Percentiles rank a stretch among this genome's conserved stretches.
Evolutionary conservation across 2,797 vertebrate genomes (phyloP).

Genomic region (Menidia menidia): DNA sequence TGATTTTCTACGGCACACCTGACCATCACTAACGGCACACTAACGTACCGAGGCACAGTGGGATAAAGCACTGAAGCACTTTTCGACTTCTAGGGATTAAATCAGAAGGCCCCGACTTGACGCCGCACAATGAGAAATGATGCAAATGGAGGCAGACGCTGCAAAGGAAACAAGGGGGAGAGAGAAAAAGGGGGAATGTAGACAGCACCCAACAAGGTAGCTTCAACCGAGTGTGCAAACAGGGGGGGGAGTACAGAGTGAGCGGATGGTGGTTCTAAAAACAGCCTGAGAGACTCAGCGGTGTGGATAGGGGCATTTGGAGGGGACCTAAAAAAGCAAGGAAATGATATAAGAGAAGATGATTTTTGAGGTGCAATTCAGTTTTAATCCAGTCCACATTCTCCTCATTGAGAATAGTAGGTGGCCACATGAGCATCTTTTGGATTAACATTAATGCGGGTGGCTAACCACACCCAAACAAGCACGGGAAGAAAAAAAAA

Average conservation of each 20-base stretch:
- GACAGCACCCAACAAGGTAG: constrained; percentile 6
- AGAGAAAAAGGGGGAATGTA: constrained; percentile 8
- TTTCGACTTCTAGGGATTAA: constrained; percentile 61
- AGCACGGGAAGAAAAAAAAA: constrained; percentile 19
- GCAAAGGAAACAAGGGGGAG: constrained; percentile 47
- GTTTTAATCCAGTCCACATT: constrained; percentile 61
- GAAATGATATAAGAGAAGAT: constrained; percentile 1
- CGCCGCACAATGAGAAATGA: constrained; percentile 49
- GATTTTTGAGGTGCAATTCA: constrained; percentile 41
- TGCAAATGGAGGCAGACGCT: constrained; percentile 70
- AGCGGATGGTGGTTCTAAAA: constrained; percentile 22
- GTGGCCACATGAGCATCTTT: constrained; percentile 37
- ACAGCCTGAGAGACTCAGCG: constrained; percentile 19
- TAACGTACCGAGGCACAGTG: too few relatives aligned
- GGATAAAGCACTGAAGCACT: constrained; percentile 61
- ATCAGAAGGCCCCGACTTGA: constrained; percentile 66
- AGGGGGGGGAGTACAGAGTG: constrained; percentile 16
- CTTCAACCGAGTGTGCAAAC: constrained; percentile 7
- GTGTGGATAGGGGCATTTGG: constrained; percentile 1
- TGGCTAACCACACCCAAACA: constrained; percentile 35
- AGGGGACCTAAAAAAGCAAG: background rate
- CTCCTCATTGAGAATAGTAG: constrained; percentile 62
- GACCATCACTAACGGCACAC: too few relatives aligned
- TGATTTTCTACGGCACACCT: too few relatives aligned
- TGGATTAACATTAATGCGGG: constrained; percentile 57